phyloP scores from a whole-genome alignment of 2,888 invertebrate genomes.

The Drymonia ruficornis region DNA sequence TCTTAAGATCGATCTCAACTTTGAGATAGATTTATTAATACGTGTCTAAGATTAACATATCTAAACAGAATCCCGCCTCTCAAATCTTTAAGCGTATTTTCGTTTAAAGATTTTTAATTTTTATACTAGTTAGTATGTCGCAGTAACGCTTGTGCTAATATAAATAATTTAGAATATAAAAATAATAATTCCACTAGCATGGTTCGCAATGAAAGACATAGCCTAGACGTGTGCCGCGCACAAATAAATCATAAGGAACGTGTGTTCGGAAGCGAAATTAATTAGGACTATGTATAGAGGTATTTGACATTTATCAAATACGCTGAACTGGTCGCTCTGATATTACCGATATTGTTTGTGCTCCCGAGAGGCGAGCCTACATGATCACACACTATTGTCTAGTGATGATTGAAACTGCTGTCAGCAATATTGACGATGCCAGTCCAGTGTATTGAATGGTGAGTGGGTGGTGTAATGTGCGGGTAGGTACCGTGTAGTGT shows the following conservation, averaged over 20 bases:
- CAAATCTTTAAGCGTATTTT: neutral
- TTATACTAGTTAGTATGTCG: too few species aligned
- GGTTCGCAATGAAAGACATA: constrained; percentile 56
- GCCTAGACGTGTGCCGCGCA: constrained; percentile 36
- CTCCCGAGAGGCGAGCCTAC: too few species aligned
- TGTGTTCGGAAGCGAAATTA: neutral
- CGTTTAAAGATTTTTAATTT: neutral
- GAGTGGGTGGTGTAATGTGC: neutral
- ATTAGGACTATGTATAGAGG: neutral
- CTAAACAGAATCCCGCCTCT: neutral
- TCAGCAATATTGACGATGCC: too few species aligned
- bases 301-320: neutral
- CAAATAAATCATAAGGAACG: neutral
- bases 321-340: neutral
- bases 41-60: too few species aligned
- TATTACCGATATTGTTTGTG: too few species aligned
- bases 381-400: too few species aligned
- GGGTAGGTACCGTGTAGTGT: constrained; percentile 2
- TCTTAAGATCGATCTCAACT: too few species aligned
- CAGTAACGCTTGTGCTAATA: constrained; percentile 5
- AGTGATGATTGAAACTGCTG: too few species aligned
- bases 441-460: neutral
- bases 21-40: too few species aligned
- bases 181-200: constrained; percentile 3
- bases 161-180: neutral